Evolutionary conservation across 2,113 vertebrate genomes (phyloP), one percentile per base, ranked within the genome.

Genomic region (Corapipo altera): DNA sequence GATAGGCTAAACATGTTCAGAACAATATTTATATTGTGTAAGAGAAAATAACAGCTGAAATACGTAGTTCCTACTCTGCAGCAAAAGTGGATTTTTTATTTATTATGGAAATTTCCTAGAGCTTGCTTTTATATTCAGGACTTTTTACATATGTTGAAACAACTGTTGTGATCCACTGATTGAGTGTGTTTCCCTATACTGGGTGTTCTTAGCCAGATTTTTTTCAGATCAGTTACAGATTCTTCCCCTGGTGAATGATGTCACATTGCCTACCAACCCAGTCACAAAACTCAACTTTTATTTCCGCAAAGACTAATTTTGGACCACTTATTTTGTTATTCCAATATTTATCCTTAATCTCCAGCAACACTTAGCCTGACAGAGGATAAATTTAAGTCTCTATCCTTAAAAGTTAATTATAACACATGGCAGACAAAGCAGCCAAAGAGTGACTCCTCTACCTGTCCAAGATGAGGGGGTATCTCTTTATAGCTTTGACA

Each of bases 261-360:
- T 10, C 5, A 4, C 8, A 3, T 6, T 62, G 12, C 11, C 20
- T 21, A 35, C 20, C 0, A 2, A 48, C 8, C 9, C 49, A 44
- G 22, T 23, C 27, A 65, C 33, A 76, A 88, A 89, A 22, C 9
- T 59, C 28, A 51, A 3, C 7, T 37, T 32, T 78, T 49, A 17
- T 41, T 71, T 87, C 21, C 15, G 33, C 10, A 54, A 64, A 55
- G 7, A 3, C 15, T 66, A 18, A 28, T 73, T 77, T 49, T 58
- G 28, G 21, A 43, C 32, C 0, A 0, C 3, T 35, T 27, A 21
- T 84, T 90, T 86, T 75, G 23, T 11, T 23, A 33, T 43, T 89
- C 15, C 18, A 69, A 2, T 15, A 43, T 62, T 62, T 71, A 67
- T 22, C 7, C 6, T 79, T n/a, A 58, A 52, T 12, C 8, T 55